Evolutionary conservation across 1,140 invertebrate species (phyloP), one percentile per base, ranked within the genome.

Genomic region (Apis dorsata): DNA sequence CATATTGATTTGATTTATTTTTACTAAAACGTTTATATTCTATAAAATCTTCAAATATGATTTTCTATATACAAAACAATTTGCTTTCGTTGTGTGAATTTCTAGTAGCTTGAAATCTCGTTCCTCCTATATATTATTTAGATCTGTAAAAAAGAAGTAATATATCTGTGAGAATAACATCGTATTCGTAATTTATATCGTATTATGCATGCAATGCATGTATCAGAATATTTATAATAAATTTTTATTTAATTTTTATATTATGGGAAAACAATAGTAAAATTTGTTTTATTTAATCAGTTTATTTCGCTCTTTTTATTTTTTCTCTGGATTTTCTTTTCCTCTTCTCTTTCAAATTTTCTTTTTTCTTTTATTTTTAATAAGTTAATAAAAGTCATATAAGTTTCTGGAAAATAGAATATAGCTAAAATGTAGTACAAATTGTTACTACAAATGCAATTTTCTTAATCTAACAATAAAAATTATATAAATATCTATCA

Each of bases 121-220:
- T 49, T 44, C 17, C 21, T 69, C 17, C 34, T 44, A 5, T 11
- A 44, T 28, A 51, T 91, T 85, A 91, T 84, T 90, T 90, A 65
- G 86, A 93, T 90, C 93, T 93, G 92, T 34, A 93, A 93, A 73
- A 90, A 75, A 90, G 34, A 74, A 90, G 88, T 63, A 73, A 75
- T 84, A 74, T 62, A 44, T 13, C 24, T 19, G 34, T 87, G 13
- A 86, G 57, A 49, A 60, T 70, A 49, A n/a, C 28, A 19, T 17
- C 34, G 55, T 24, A 34, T 11, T 28, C 3, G 11, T 7, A 3
- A 3, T 55, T 34, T 71, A 28, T 7, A 10, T 57, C 9, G 9
- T 49, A 70, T 70, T 51, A 70, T 49, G 8, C n/a, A 21, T 49
- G 17, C 44, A 70, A 53, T 71, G n/a, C 8, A 24, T 24, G n/a